Evolutionary conservation across 2,113 vertebrate genomes (phyloP).

Genomic region (Chaenogobius annularis): DNA sequence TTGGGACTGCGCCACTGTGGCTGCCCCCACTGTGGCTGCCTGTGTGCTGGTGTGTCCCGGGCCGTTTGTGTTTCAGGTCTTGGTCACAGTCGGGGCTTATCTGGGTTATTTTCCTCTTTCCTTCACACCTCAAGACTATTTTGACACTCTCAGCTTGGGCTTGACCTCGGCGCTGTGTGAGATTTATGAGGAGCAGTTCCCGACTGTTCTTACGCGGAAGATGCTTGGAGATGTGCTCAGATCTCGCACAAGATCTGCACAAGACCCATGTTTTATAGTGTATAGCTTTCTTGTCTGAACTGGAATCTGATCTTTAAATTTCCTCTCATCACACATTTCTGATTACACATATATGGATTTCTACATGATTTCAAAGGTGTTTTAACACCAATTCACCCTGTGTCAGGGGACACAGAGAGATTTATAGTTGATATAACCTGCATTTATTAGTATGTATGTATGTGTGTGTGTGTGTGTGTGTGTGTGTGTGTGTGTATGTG

Average conservation of each 20-base stretch:
- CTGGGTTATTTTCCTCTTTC: slow-evolving; percentile 42
- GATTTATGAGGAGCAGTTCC: slow-evolving; percentile 63
- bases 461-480: no score
- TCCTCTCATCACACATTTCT: slow-evolving; percentile 31
- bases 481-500: no score
- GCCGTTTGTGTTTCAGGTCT: no score
- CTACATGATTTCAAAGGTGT: slow-evolving; percentile 20
- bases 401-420: neutral
- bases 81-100: slow-evolving; percentile 47
- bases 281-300: slow-evolving; percentile 34
- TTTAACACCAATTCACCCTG: neutral
- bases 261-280: slow-evolving; percentile 43
- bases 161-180: slow-evolving; percentile 64
- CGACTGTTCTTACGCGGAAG: slow-evolving; percentile 52
- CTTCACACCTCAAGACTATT: slow-evolving; percentile 58
- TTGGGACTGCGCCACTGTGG: no score
- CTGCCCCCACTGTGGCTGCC: no score
- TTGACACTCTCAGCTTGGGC: slow-evolving; percentile 56
- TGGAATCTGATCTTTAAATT: slow-evolving; percentile 14
- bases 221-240: slow-evolving; percentile 62
- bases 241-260: slow-evolving; percentile 43
- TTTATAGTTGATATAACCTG: neutral
- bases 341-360: slow-evolving; percentile 32
- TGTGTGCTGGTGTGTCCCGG: no score
- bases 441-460: no score